These are phyloP conservation scores for Emydoidea blandingii DNA, from an alignment of 2,797 vertebrate species.

Conservation along the genomic window DNA sequence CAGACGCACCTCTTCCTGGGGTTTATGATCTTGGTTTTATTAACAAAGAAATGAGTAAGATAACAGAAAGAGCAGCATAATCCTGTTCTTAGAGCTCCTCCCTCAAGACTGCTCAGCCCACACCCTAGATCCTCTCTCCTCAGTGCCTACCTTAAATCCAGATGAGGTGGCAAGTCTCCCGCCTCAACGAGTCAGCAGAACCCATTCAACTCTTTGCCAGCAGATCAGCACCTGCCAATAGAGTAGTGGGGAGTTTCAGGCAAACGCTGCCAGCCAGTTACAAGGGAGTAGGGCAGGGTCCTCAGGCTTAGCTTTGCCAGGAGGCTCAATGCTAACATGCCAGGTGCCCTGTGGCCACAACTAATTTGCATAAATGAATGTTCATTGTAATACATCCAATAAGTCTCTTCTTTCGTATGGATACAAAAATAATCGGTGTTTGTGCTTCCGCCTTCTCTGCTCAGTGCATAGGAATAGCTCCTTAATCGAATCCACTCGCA, in stretches of 20 bases:
- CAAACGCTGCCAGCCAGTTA: neutral
- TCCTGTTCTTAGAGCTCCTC: neutral
- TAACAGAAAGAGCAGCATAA: neutral
- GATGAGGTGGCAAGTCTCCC: neutral
- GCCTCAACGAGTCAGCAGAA: neutral
- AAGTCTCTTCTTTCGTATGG: neutral
- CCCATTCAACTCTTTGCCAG: neutral
- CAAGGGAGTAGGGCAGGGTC: neutral
- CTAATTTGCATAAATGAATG: neutral
- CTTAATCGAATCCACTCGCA: neutral
- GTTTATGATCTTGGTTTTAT: neutral
- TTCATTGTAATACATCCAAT: neutral
- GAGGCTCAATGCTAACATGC: neutral
- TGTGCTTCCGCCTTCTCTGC: neutral
- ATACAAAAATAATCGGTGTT: neutral
- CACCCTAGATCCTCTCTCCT: neutral
- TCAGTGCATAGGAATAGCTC: neutral
- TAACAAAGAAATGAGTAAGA: neutral
- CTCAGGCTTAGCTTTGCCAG: neutral
- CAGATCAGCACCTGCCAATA: too few relatives aligned
- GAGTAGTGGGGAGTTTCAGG: neutral
- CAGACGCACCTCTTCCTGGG: neutral
- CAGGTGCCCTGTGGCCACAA: neutral
- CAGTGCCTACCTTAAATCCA: neutral
- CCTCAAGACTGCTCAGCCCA: neutral